Evolutionary conservation across 1,140 invertebrate species (phyloP).

Genomic region (Orussus abietinus): DNA sequence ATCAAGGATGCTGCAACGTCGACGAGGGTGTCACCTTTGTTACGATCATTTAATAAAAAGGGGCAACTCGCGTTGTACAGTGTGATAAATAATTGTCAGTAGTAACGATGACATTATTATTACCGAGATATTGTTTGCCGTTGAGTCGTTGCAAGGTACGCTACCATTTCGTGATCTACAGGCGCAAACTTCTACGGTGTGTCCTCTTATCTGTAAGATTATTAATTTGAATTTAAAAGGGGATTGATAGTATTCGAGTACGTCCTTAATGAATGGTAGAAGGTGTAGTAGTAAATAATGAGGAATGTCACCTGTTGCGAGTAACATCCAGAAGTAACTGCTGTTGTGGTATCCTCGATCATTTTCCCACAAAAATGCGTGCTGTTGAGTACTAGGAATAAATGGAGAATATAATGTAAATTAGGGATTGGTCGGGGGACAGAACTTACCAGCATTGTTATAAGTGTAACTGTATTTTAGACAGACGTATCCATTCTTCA

Average conservation of each 20-base stretch:
- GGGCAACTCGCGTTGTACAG: too few species aligned
- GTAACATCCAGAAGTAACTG: slow-evolving; percentile 27
- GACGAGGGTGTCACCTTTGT: too few species aligned
- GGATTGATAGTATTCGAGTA: neutral
- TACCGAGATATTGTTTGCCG: too few species aligned
- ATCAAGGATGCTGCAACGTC: too few species aligned
- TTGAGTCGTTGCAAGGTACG: slow-evolving; percentile 35
- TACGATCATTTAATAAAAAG: too few species aligned
- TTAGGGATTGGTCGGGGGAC: too few species aligned
- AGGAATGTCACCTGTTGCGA: slow-evolving; percentile 22
- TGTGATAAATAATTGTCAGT: too few species aligned
- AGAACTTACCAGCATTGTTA: slow-evolving; percentile 26
- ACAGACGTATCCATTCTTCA: slow-evolving; percentile 19
- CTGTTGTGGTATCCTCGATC: slow-evolving; percentile 17
- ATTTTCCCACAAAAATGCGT: slow-evolving; percentile 33
- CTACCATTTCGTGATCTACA: slow-evolving; percentile 17
- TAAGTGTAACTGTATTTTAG: slow-evolving; percentile 30
- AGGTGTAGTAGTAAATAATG: slow-evolving; percentile 3
- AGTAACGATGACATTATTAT: too few species aligned
- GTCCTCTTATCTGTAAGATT: slow-evolving; percentile 22
- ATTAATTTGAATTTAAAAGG: slow-evolving; percentile 13
- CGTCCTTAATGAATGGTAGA: slow-evolving; percentile 8
- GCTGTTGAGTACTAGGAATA: slow-evolving; percentile 24
- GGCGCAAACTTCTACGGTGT: slow-evolving; percentile 29
- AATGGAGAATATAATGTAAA: neutral